Conservation (phyloP, 2,888 invertebrate genomes). For the Cheilosia variabilis region DNA sequence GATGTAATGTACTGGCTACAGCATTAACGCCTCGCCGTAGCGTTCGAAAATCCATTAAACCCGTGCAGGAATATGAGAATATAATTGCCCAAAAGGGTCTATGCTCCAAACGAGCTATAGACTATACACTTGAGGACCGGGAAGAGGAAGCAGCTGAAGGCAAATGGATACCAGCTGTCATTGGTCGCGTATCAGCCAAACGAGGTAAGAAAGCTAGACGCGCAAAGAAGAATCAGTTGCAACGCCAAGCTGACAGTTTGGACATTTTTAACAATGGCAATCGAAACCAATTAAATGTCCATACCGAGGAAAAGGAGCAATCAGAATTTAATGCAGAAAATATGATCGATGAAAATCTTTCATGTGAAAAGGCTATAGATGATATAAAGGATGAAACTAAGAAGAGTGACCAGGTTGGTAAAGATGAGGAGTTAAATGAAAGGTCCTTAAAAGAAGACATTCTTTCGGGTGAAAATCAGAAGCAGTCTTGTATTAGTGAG, state of each 20-base stretch:
- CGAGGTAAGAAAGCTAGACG: constrained; percentile 75
- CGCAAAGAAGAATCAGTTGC: constrained; percentile 26
- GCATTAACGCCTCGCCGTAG: constrained; percentile 80
- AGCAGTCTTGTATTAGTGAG: too few relatives aligned
- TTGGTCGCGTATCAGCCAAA: constrained; percentile 79
- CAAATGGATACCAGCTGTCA: constrained; percentile 79
- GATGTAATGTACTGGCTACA: neutral
- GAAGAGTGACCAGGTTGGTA: too few relatives aligned
- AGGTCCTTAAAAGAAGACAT: too few relatives aligned
- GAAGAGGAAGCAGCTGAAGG: constrained; percentile 34
- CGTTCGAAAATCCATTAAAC: constrained; percentile 80
- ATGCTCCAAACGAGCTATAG: constrained; percentile 10
- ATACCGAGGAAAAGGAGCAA: neutral
- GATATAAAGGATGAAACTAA: too few relatives aligned
- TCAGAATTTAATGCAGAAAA: too few relatives aligned
- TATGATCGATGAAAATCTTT: too few relatives aligned
- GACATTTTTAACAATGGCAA: neutral
- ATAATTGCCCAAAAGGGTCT: constrained; percentile 77
- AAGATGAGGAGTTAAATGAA: too few relatives aligned
- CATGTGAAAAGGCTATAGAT: too few relatives aligned
- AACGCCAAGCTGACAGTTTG: constrained; percentile 20
- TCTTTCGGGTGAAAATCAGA: too few relatives aligned
- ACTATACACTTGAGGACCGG: neutral
- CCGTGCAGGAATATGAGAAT: constrained; percentile 80
- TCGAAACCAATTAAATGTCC: constrained; percentile 4